These are phyloP conservation scores for Rotaria socialis DNA, from an alignment of 2,888 invertebrate genomes.

Conservation along the genomic window DNA sequence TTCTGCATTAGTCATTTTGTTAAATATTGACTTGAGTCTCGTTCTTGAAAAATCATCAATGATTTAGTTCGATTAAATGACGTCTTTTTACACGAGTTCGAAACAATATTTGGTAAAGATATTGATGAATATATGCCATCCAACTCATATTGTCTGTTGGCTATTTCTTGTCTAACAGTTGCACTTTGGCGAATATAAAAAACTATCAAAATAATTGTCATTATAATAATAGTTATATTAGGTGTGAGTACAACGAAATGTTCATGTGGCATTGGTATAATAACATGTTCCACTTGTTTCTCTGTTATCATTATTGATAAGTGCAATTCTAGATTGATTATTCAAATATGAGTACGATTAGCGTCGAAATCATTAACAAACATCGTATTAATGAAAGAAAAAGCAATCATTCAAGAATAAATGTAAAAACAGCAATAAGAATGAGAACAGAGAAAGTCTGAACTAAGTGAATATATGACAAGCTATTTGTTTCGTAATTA, in stretches of 20 bases:
- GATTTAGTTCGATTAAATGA: neutral
- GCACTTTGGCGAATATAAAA: neutral
- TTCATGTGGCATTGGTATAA: neutral
- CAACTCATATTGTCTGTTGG: neutral
- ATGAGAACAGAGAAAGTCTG: too few species aligned
- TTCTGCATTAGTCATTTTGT: too few species aligned
- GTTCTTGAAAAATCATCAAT: neutral
- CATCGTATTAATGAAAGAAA: too few species aligned
- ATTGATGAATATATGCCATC: neutral
- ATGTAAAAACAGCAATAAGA: too few species aligned
- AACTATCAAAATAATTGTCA: neutral
- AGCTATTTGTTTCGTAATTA: too few species aligned
- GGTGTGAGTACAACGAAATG: neutral
- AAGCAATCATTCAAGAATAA: too few species aligned
- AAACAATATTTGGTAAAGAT: neutral
- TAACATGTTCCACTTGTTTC: conserved; percentile 5
- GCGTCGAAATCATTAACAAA: too few species aligned
- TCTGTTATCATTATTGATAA: neutral
- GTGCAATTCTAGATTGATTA: too few species aligned
- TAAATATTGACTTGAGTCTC: too few species aligned
- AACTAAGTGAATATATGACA: too few species aligned
- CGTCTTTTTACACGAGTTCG: neutral
- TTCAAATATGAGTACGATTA: too few species aligned
- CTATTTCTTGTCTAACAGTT: neutral
- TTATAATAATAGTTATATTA: neutral